phyloP scores from a whole-genome alignment of 2,797 vertebrate genomes.

The Poeciliopsis infans region DNA sequence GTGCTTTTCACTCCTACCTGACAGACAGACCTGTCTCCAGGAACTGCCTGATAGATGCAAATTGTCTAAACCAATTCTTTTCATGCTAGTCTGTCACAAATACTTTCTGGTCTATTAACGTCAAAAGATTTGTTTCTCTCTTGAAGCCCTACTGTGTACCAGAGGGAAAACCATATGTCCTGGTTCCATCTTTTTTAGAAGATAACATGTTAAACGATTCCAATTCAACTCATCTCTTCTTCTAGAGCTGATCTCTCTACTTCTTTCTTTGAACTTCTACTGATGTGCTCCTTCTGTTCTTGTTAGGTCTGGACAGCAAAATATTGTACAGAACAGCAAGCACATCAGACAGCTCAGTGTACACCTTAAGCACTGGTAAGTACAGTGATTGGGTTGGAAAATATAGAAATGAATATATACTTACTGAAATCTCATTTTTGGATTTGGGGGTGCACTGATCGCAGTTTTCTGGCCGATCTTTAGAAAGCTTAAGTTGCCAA shows the following conservation, averaged over 20 bases:
- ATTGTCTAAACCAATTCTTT: conserved; percentile 24
- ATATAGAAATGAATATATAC: neutral
- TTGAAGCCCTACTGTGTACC: neutral
- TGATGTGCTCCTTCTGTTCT: conserved; percentile 8
- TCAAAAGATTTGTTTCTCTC: neutral
- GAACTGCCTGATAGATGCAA: conserved; percentile 35
- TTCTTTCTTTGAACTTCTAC: neutral
- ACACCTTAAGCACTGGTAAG: conserved; percentile 73
- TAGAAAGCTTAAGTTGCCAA: neutral
- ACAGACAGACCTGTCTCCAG: conserved; percentile 46
- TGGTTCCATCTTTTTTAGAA: neutral
- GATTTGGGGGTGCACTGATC: neutral
- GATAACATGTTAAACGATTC: neutral
- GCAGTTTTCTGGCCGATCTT: neutral
- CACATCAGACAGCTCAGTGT: conserved; percentile 59
- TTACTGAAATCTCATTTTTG: neutral
- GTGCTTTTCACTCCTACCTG: conserved; percentile 58
- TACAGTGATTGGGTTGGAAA: neutral
- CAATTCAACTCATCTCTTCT: neutral
- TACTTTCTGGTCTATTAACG: neutral
- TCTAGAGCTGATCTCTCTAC: neutral
- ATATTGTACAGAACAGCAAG: conserved; percentile 71
- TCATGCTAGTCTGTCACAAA: neutral
- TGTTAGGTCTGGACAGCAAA: conserved; percentile 75
- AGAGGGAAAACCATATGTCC: neutral